These are phyloP conservation scores for Girardia tigrina DNA, from an alignment of 2,888 invertebrate genomes.

Conservation along the genomic window DNA sequence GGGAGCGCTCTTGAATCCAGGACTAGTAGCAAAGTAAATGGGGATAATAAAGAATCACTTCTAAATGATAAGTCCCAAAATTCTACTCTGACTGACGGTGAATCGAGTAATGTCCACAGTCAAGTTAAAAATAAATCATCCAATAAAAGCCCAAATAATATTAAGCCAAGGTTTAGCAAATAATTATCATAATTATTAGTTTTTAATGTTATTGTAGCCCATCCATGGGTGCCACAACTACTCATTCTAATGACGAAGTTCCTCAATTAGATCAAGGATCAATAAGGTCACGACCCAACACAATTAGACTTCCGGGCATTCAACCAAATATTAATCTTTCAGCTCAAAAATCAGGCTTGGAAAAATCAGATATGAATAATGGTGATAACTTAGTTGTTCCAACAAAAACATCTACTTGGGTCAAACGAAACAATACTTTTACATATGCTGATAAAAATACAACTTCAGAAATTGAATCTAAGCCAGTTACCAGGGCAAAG, in stretches of 20 bases:
- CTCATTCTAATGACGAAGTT: conserved; percentile 16
- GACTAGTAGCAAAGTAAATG: background rate
- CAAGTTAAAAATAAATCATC: background rate
- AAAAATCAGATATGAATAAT: background rate
- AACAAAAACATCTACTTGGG: background rate
- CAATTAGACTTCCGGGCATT: background rate
- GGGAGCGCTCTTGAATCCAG: background rate
- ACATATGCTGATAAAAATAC: conserved; percentile 10
- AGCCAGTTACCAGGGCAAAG: background rate
- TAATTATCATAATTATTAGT: background rate
- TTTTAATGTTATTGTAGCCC: background rate
- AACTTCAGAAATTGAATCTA: background rate
- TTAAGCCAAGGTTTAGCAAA: background rate
- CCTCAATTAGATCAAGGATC: conserved; percentile 8
- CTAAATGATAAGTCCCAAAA: background rate
- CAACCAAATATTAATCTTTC: background rate
- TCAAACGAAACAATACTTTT: conserved; percentile 4
- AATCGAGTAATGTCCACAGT: background rate
- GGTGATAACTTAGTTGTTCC: conserved; percentile 3
- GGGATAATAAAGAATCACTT: background rate
- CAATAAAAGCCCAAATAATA: background rate
- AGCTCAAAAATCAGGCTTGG: background rate
- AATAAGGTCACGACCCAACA: background rate
- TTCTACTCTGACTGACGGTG: background rate
- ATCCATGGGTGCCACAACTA: background rate